Base-by-base conservation (phyloP, 2,797 vertebrate genomes). In the Pempheris klunzingeri region DNA sequence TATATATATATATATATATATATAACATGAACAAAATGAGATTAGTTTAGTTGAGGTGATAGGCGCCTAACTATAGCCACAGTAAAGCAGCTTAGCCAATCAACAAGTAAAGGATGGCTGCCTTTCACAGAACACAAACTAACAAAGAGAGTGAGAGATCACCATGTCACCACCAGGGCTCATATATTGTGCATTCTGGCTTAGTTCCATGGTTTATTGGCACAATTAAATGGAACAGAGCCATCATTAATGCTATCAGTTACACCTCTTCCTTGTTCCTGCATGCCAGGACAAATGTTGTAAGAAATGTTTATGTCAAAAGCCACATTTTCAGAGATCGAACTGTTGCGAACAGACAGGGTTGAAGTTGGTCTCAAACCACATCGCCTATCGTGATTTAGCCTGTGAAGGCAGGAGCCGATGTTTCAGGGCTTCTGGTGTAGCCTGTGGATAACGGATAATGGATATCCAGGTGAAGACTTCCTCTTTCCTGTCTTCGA, bases 191-290 rank as follows among this genome's bases (percentile, higher is more conserved):
- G 44, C 30, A 46, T 12, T 28, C 41, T 78, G 62, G n/a, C 63
- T 55, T 39, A 28, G 39, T 13, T 15, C 57, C n/a, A 49, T 28
- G 34, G 4, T 63, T 63, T 68, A 60, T 38, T 68, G 57, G 57
- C 49, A 62, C 43, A 11, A n/a, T 34, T 6, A 36, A 55, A 54
- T 44, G 43, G 50, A 50, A 38, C 38, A 2, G 36, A 44, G 38
- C 50, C 53, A 17, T 34, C 7, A 1, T 53, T 47, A 57, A 76
- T 67, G 64, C 58, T 38, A 68, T 68, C 50, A 57, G 57, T 38
- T 26, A 54, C 55, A 55, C 47, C 28, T 47, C 46, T 66, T 32
- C 30, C 30, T 32, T 6, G 3, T 47, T 61, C 24, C 5, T 44
- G n/a, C 41, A 20, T 34, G 34, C 46, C 39, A 20, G 34, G 36